These are phyloP conservation scores for Nephrotoma appendiculata DNA, from an alignment of 2,888 invertebrate species.

Conservation along the genomic window DNA sequence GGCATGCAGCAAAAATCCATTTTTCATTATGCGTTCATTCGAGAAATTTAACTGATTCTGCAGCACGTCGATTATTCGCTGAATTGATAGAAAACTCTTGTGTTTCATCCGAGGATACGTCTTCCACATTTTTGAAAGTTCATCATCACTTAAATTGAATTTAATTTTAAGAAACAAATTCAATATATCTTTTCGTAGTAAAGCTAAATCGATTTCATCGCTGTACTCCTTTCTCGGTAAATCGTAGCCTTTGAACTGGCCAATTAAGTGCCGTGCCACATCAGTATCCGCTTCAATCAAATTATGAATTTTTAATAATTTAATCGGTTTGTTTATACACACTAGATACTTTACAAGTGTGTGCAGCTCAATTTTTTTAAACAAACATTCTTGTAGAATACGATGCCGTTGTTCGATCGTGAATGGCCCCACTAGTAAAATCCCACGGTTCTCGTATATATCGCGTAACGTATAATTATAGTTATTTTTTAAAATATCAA, in stretches of 20 bases:
- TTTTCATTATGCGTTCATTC: slow-evolving; percentile 36
- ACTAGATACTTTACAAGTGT: slow-evolving; percentile 30
- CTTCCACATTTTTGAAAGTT: slow-evolving; percentile 26
- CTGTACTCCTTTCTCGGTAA: slow-evolving; percentile 13
- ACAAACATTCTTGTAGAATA: slow-evolving; percentile 46
- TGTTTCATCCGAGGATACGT: slow-evolving; percentile 26
- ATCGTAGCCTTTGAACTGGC: slow-evolving; percentile 17
- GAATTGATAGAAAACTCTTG: slow-evolving; percentile 36
- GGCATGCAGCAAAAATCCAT: slow-evolving; percentile 42
- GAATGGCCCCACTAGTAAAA: background rate
- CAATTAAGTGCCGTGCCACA: slow-evolving; percentile 27
- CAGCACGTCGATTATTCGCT: slow-evolving; percentile 39
- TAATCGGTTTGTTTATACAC: slow-evolving; percentile 25
- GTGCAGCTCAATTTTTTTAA: slow-evolving; percentile 28
- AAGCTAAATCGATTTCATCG: slow-evolving; percentile 21
- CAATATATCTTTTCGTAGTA: slow-evolving; percentile 23
- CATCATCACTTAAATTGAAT: slow-evolving; percentile 27
- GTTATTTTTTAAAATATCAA: background rate
- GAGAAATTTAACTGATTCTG: slow-evolving; percentile 40
- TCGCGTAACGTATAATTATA: background rate
- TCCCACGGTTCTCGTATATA: background rate
- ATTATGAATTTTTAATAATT: slow-evolving; percentile 27
- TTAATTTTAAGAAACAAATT: slow-evolving; percentile 29
- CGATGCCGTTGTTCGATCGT: slow-evolving; percentile 40
- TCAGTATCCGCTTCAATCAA: slow-evolving; percentile 28